A percentile compares a stretch with the other conserved stretches of the same genome.
These are phyloP conservation scores for Euphydryas editha DNA, from an alignment of 2,888 invertebrate species.

Conservation along the genomic window DNA sequence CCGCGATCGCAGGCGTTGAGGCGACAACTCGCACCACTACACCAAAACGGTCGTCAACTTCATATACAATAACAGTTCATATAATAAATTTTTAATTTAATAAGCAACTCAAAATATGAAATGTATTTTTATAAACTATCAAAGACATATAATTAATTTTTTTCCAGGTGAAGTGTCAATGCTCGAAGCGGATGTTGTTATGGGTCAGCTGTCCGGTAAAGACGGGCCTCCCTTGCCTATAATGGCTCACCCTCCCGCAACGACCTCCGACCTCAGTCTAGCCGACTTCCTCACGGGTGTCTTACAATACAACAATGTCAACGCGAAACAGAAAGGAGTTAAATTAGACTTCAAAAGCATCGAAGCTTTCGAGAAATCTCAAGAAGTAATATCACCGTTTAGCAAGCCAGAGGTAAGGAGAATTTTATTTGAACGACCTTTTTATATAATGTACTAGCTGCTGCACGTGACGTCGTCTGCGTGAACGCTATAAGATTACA, in stretches of 20 bases:
- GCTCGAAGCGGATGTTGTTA: conserved; percentile 93
- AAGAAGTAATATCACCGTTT: conserved; percentile 69
- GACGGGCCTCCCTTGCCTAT: conserved; percentile 85
- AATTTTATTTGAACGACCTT: too few species aligned
- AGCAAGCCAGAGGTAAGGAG: conserved; percentile 65
- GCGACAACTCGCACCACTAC: too few species aligned
- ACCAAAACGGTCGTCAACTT: too few species aligned
- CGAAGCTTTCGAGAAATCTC: conserved; percentile 86
- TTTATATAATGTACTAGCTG: too few species aligned
- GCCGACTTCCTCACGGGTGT: conserved; percentile 87
- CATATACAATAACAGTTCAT: too few species aligned
- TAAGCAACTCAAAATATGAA: too few species aligned
- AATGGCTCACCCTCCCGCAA: conserved; percentile 93
- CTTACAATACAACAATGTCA: conserved; percentile 74
- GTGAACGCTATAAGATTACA: too few species aligned
- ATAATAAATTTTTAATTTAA: too few species aligned
- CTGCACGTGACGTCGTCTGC: too few species aligned
- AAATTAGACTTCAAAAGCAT: conserved; percentile 95
- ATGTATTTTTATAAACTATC: too few species aligned
- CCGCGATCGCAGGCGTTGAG: too few species aligned
- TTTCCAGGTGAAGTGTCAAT: conserved; percentile 86
- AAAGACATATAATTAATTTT: too few species aligned
- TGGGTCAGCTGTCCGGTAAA: conserved; percentile 84
- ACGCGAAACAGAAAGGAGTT: conserved; percentile 86
- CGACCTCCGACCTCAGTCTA: conserved; percentile 89